Evolutionary conservation across 2,113 vertebrate species (phyloP).

Genomic region (Paralichthys olivaceus): DNA sequence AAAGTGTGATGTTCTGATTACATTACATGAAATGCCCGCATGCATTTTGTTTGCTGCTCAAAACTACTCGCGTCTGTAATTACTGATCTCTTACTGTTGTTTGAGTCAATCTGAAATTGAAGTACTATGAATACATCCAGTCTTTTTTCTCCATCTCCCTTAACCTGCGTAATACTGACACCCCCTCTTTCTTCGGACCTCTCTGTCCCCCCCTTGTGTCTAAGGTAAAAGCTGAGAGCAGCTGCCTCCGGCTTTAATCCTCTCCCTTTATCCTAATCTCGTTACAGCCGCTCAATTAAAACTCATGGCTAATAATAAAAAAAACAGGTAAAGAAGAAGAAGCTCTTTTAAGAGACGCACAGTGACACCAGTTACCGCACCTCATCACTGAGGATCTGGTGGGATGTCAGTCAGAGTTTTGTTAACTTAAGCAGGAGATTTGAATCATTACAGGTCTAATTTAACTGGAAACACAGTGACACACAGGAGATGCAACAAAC

Average conservation of each 20-base stretch:
- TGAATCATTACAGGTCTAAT: neutral
- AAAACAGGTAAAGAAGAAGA: slow-evolving; percentile 55
- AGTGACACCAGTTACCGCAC: neutral
- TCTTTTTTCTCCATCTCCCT: neutral
- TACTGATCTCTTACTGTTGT: slow-evolving; percentile 30
- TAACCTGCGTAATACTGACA: neutral
- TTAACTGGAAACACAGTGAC: neutral
- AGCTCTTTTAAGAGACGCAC: slow-evolving; percentile 6
- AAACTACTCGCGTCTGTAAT: slow-evolving; percentile 17
- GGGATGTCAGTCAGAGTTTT: slow-evolving; percentile 4
- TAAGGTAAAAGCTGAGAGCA: slow-evolving; percentile 62
- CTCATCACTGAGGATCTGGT: neutral
- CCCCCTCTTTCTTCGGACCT: slow-evolving; percentile 1
- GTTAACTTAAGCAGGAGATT: neutral
- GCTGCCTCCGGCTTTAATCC: slow-evolving; percentile 75
- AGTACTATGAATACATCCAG: neutral
- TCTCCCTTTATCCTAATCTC: slow-evolving; percentile 75
- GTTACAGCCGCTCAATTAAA: slow-evolving; percentile 75
- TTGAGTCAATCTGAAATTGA: slow-evolving; percentile 6
- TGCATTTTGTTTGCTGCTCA: too few relatives aligned
- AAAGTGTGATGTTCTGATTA: neutral
- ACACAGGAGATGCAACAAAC: neutral
- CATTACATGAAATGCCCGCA: too few relatives aligned
- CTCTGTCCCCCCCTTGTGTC: slow-evolving; percentile 17
- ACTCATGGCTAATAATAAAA: slow-evolving; percentile 55